These are phyloP conservation scores for Bubo bubo DNA, from an alignment of 2,113 vertebrate genomes.

Conservation along the genomic window DNA sequence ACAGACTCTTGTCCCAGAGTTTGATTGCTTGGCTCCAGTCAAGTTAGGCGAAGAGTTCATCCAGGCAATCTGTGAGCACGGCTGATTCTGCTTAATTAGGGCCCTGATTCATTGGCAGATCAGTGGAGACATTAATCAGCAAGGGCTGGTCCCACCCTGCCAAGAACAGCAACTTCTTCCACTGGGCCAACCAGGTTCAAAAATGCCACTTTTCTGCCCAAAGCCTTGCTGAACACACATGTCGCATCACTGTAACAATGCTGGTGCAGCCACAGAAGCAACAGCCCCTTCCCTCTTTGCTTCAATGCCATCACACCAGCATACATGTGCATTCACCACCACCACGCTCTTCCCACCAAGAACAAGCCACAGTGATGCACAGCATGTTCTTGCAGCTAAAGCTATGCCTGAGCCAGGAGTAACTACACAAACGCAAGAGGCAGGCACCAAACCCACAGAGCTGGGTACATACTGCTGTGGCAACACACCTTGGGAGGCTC, in stretches of 20 bases:
- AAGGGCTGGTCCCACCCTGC: neutral
- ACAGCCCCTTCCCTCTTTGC: neutral
- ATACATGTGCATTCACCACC: rapidly evolving
- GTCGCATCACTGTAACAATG: neutral
- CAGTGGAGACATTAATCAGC: neutral
- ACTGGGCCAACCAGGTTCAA: neutral
- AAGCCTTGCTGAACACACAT: neutral
- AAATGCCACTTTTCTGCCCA: neutral
- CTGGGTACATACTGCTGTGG: rapidly evolving
- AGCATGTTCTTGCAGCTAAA: neutral
- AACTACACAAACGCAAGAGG: neutral
- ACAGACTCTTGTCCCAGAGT: neutral
- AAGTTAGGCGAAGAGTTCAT: neutral
- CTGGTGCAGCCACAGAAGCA: neutral
- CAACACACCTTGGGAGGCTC: conserved; percentile 21
- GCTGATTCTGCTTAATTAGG: neutral
- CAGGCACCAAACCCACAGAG: neutral
- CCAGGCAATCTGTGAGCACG: neutral
- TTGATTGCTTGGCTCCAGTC: neutral
- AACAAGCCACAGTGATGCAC: neutral
- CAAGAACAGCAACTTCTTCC: neutral
- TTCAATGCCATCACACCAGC: rapidly evolving
- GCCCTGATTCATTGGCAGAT: neutral
- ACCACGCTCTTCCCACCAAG: rapidly evolving
- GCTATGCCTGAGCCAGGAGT: neutral